These are phyloP conservation scores for Tympanoctomys barrerae DNA, from an alignment of 2,797 vertebrate species.

Conservation along the genomic window DNA sequence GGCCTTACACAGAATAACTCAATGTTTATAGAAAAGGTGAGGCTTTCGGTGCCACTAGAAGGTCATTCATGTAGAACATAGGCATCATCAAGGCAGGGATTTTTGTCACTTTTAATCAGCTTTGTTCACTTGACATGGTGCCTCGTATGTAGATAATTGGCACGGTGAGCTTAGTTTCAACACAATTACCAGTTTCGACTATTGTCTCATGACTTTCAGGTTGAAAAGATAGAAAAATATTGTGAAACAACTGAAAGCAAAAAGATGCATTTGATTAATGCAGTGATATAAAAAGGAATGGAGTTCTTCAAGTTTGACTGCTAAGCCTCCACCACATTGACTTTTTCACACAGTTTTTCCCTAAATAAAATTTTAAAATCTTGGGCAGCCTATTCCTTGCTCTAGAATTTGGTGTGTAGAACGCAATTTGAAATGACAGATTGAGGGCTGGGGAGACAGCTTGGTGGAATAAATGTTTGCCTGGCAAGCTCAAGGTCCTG, in stretches of 20 bases:
- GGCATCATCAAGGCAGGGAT: not conserved
- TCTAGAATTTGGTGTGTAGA: not conserved
- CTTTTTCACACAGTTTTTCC: not conserved
- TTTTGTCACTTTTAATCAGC: not conserved
- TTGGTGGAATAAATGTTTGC: too few species aligned
- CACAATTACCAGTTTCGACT: not conserved
- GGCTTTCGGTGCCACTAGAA: not conserved
- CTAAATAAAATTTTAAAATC: slow-evolving; percentile 2
- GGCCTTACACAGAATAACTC: not conserved
- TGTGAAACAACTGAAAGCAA: not conserved
- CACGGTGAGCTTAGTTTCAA: not conserved
- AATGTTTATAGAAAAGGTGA: not conserved
- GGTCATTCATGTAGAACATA: not conserved
- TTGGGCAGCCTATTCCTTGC: not conserved
- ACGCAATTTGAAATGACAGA: not conserved
- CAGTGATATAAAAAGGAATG: not conserved
- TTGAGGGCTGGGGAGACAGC: too few species aligned
- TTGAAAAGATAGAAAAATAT: not conserved
- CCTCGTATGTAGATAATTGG: accelerated
- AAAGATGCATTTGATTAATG: not conserved
- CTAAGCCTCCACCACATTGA: not conserved
- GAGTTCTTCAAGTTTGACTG: not conserved
- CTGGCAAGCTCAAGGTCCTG: too few species aligned
- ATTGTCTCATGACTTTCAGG: not conserved
- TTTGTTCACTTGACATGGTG: not conserved